These are phyloP conservation scores for Allygus modestus DNA, from an alignment of 2,888 invertebrate genomes.

Conservation along the genomic window DNA sequence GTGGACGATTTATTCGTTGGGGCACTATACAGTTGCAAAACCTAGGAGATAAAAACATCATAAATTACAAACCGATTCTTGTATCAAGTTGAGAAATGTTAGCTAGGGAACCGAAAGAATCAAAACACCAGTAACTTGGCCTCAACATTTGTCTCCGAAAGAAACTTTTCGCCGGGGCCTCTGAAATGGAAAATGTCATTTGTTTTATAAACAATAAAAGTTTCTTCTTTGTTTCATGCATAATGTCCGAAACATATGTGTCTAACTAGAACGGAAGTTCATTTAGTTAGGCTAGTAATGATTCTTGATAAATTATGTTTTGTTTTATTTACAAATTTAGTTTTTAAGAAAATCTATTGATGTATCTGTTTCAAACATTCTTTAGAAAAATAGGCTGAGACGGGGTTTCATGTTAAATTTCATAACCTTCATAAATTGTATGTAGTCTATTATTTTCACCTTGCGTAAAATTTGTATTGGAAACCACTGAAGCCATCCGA, in stretches of 20 bases:
- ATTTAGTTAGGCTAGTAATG: too few species aligned
- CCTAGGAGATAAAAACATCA: constrained; percentile 27
- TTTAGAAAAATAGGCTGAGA: too few species aligned
- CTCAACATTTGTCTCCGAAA: constrained; percentile 29
- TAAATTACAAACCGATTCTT: constrained; percentile 29
- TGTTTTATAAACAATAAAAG: constrained; percentile 18
- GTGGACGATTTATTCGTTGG: not conserved
- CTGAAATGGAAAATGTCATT: constrained; percentile 30
- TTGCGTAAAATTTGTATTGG: too few species aligned
- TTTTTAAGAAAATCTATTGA: too few species aligned
- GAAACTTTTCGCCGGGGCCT: not conserved
- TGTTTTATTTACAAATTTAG: too few species aligned
- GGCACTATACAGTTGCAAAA: constrained; percentile 3
- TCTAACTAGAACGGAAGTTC: too few species aligned
- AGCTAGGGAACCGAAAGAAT: constrained; percentile 10
- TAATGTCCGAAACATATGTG: not conserved
- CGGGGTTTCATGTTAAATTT: too few species aligned
- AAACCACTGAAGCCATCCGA: too few species aligned
- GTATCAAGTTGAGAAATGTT: constrained; percentile 32
- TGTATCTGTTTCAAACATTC: too few species aligned
- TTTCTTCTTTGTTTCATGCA: not conserved
- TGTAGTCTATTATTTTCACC: too few species aligned
- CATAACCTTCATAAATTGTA: too few species aligned
- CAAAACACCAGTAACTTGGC: constrained; percentile 29
- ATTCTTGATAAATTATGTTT: too few species aligned